phyloP scores from a whole-genome alignment of 1,140 invertebrate species.

The Calephelis virginiensis region DNA sequence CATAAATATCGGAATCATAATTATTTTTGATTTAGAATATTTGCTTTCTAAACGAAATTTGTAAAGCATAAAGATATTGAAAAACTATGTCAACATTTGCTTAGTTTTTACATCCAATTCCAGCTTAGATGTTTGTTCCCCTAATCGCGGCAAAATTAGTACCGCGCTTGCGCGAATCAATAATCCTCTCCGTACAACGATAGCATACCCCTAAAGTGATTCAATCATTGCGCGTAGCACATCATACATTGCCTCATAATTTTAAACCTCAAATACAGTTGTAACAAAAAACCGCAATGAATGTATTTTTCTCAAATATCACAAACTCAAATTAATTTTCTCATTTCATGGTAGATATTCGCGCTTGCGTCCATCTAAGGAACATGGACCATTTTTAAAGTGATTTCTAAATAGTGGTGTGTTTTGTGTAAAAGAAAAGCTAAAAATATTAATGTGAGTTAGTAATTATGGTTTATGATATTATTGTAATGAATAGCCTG shows the following conservation, averaged over 20 bases:
- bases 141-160: constrained; percentile 45
- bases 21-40: too few species aligned
- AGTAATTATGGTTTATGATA: neutral
- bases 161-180: constrained; percentile 70
- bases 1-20: too few species aligned
- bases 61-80: too few species aligned
- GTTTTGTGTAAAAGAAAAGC: constrained; percentile 47
- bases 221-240: neutral
- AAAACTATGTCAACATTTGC: too few species aligned
- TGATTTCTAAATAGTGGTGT: constrained; percentile 58
- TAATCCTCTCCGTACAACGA: constrained; percentile 43
- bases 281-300: constrained; percentile 36
- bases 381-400: constrained; percentile 57
- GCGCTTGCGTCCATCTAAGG: constrained; percentile 62
- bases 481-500: constrained; percentile 3
- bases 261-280: neutral
- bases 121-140: constrained; percentile 7
- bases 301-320: constrained; percentile 14
- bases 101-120: too few species aligned
- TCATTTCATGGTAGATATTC: constrained; percentile 21
- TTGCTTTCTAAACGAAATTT: too few species aligned
- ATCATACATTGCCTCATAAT: constrained; percentile 33
- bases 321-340: neutral
- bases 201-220: neutral
- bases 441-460: constrained; percentile 57